phyloP scores from a whole-genome alignment of 1,140 invertebrate genomes.

The Leguminivora glycinivorella region DNA sequence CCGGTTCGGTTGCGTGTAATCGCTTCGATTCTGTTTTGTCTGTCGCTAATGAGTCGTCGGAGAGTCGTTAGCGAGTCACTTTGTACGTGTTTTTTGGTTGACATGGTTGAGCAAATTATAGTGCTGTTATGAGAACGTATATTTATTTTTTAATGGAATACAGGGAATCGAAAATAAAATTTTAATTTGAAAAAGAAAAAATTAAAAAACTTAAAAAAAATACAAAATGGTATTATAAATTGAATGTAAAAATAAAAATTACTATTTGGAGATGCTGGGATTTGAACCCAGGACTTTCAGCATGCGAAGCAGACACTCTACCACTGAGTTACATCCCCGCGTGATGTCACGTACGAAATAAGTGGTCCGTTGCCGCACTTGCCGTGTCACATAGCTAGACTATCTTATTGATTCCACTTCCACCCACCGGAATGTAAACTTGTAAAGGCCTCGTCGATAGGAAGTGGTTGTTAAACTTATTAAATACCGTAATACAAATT shows the following conservation, averaged over 20 bases:
- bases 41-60: slow-evolving; percentile 43
- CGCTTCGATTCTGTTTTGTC: slow-evolving; percentile 53
- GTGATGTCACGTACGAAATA: neutral
- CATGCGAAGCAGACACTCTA: slow-evolving; percentile 85
- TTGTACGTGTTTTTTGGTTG: slow-evolving; percentile 16
- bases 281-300: slow-evolving; percentile 85
- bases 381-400: too few relatives aligned
- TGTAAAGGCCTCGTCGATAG: too few relatives aligned
- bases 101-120: neutral
- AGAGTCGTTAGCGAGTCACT: slow-evolving; percentile 31
- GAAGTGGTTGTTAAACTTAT: too few relatives aligned
- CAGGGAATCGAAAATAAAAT: neutral
- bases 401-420: too few relatives aligned
- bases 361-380: neutral
- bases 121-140: neutral
- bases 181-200: neutral
- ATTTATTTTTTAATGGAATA: neutral
- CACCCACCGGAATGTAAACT: too few relatives aligned
- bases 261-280: slow-evolving; percentile 62
- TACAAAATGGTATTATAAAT: neutral
- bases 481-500: too few relatives aligned
- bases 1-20: slow-evolving; percentile 48
- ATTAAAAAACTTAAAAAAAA: neutral
- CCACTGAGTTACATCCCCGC: slow-evolving; percentile 65
- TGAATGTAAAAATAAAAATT: neutral